These are phyloP conservation scores for Ciconia maguari DNA, from an alignment of 2,113 vertebrate species.

Conservation along the genomic window DNA sequence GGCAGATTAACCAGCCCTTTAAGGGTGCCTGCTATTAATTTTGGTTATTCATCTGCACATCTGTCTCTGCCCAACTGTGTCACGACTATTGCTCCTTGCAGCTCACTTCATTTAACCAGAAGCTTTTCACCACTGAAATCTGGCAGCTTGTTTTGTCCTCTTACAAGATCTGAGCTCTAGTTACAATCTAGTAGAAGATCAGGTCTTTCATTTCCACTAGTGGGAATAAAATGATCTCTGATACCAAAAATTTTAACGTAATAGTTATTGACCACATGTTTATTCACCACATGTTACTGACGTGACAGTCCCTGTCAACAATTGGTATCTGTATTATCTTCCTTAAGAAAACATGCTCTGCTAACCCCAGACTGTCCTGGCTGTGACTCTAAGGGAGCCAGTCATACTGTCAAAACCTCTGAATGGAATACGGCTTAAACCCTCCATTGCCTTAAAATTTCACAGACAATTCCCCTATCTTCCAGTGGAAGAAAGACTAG, in stretches of 20 bases:
- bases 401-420: neutral
- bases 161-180: neutral
- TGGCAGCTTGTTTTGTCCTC: neutral
- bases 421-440: neutral
- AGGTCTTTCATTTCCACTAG: neutral
- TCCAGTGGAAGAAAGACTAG: neutral
- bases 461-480: neutral
- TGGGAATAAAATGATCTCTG: neutral
- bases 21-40: slow-evolving; percentile 62
- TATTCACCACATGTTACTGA: neutral
- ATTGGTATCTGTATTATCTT: neutral
- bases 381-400: neutral
- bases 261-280: neutral
- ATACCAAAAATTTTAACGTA: neutral
- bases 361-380: neutral
- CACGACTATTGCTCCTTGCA: slow-evolving; percentile 39
- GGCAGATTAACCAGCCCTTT: slow-evolving; percentile 67
- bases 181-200: neutral
- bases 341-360: neutral
- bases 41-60: slow-evolving; percentile 60
- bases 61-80: slow-evolving; percentile 52
- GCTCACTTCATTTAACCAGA: slow-evolving; percentile 32
- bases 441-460: neutral
- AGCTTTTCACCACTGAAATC: slow-evolving; percentile 22
- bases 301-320: neutral